A percentile compares a stretch with the other conserved stretches of the same genome.
These are phyloP conservation scores for Brevimyrus niger DNA, from an alignment of 2,113 vertebrate species.

Conservation along the genomic window DNA sequence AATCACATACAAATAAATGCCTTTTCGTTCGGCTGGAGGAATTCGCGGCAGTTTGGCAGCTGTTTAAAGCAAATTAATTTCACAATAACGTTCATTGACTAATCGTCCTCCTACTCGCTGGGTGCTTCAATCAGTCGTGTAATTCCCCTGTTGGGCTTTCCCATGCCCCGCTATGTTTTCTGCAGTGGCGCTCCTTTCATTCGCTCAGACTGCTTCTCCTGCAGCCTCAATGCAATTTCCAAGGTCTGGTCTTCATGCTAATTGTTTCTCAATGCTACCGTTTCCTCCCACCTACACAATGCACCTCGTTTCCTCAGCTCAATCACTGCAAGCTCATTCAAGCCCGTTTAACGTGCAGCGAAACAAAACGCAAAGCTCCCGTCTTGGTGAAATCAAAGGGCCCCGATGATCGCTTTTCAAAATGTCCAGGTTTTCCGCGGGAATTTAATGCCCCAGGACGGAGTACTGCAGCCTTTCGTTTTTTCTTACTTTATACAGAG, in stretches of 20 bases:
- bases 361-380: background rate
- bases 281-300: constrained; percentile 68
- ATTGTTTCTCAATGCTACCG: constrained; percentile 62
- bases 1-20: constrained; percentile 43
- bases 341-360: constrained; percentile 43
- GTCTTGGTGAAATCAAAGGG: background rate
- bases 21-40: constrained; percentile 41
- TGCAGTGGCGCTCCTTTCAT: constrained; percentile 63
- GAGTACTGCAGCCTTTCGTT: background rate
- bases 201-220: constrained; percentile 48
- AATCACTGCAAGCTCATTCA: constrained; percentile 34
- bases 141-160: constrained; percentile 54
- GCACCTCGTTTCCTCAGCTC: constrained; percentile 56
- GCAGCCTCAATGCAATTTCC: constrained; percentile 51
- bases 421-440: constrained; percentile 3
- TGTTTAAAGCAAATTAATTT: constrained; percentile 54
- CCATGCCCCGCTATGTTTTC: constrained; percentile 70
- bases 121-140: constrained; percentile 40
- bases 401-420: constrained; percentile 12
- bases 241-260: constrained; percentile 67
- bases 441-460: background rate
- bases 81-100: constrained; percentile 47
- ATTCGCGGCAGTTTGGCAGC: constrained; percentile 52
- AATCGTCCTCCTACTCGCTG: constrained; percentile 51
- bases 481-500: background rate